Percentiles rank a stretch among this genome's conserved stretches.
Evolutionary conservation across 2,113 vertebrate species (phyloP).

Genomic region (Salminus brasiliensis): DNA sequence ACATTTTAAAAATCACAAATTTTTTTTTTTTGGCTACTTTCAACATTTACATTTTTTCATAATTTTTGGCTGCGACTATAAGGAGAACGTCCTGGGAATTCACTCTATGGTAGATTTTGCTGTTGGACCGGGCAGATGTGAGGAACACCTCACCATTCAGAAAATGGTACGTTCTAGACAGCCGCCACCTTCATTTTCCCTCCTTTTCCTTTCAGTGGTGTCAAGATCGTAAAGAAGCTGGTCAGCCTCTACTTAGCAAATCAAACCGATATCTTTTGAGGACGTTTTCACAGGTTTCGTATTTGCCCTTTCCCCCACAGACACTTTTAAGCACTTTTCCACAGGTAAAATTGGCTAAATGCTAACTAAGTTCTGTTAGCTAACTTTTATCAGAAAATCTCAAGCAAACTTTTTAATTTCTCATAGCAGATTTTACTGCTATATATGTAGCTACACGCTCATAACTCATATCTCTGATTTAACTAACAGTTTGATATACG

Average conservation of each 20-base stretch:
- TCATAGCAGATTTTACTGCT: neutral
- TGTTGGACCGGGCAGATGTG: neutral
- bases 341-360: neutral
- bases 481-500: too few species aligned
- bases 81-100: neutral
- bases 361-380: neutral
- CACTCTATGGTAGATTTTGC: neutral
- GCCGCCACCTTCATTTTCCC: neutral
- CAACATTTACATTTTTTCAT: neutral
- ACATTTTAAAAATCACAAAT: neutral
- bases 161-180: conserved; percentile 4
- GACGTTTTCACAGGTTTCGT: neutral
- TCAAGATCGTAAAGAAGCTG: neutral
- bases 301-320: neutral
- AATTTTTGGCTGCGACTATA: neutral
- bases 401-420: neutral
- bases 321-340: neutral
- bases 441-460: too few species aligned
- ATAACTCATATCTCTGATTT: too few species aligned
- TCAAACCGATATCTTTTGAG: neutral
- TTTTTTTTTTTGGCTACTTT: neutral
- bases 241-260: neutral
- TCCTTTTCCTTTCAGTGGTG: neutral
- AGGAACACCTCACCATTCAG: neutral
- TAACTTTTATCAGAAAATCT: too few species aligned